Base-by-base conservation (phyloP, 2,113 vertebrate genomes). In the Pagrus major region DNA sequence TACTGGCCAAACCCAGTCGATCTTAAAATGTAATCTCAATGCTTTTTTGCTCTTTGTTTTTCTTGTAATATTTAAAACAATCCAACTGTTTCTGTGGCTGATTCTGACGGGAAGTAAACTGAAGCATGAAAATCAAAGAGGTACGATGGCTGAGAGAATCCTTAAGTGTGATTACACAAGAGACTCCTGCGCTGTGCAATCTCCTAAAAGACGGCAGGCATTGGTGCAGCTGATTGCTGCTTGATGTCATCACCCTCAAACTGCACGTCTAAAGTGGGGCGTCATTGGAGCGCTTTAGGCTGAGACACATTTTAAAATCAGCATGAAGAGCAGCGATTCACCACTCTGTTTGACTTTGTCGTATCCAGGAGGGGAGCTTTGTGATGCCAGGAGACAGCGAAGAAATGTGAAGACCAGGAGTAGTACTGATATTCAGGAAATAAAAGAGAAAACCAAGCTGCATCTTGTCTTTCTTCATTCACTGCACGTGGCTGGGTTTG, bases 201-300 rank as follows among this genome's bases (percentile, higher is more conserved):
- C 25, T 31, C 18, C 64, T 55, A 20, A 76, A 29, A 80, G 51
- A 61, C 6, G 3, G 21, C 52, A 3, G 42, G 23, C 86, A 42
- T 33, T 60, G 79, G 71, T 41, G 37, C 18, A 33, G n/a, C 1
- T 73, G 67, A 78, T 89, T 90, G 74, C 88, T 10, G 29, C 69
- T 58, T 21, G 78, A 56, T 92, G 88, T 90, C 88, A 44, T 91
- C 83, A 92, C 37, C 63, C 55, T 75, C n/a, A 9, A 44, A 61
- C 59, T 59, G 64, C 21, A 61, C 47, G 16, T 59, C 10, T 6
- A 7, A 42, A 46, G 6, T 29, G 46, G 20, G 25, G 12, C 56
- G 31, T 54, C 74, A 51, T 20, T 42, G 42, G 27, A 67, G 59
- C 29, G 27, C 37, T 80, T 46, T 16, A 59, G 81, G 42, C 69